A percentile compares a stretch with the other conserved stretches of the same genome.
These are phyloP conservation scores for Lasioglossum zephyrum DNA, from an alignment of 2,888 invertebrate species.

Conservation along the genomic window DNA sequence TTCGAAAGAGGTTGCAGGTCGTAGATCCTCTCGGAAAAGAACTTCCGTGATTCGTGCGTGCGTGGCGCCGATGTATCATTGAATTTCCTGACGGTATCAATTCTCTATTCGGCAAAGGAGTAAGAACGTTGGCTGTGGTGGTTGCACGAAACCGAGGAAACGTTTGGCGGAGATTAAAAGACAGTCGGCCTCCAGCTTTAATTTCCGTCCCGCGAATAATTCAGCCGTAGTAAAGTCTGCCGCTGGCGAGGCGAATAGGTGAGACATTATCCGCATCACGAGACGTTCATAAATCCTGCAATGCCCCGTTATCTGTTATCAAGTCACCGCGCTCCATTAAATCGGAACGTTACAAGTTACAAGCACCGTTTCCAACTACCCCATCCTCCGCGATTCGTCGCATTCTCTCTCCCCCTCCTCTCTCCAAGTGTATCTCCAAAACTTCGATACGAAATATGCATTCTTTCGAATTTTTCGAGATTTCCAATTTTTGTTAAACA, in stretches of 20 bases:
- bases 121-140: not conserved
- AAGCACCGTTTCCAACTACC: conserved; percentile 12
- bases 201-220: conserved; percentile 67
- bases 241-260: conserved; percentile 29
- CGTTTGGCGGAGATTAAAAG: conserved; percentile 63
- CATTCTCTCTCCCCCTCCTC: conserved; percentile 7
- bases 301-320: conserved; percentile 73
- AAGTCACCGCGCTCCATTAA: conserved; percentile 78
- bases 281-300: conserved; percentile 76
- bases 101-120: conserved; percentile 30
- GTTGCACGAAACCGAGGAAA: conserved; percentile 38
- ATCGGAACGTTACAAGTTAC: conserved; percentile 62
- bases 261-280: conserved; percentile 55
- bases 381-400: not conserved
- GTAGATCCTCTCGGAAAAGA: conserved; percentile 8
- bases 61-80: conserved; percentile 39
- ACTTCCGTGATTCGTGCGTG: conserved; percentile 43
- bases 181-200: conserved; percentile 60
- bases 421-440: too few relatives aligned
- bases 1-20: not conserved
- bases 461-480: too few relatives aligned
- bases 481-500: too few relatives aligned
- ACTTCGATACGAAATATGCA: too few relatives aligned
- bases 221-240: conserved; percentile 42
- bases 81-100: conserved; percentile 52